These are phyloP conservation scores for Gymnoscelis rufifasciata DNA, from an alignment of 2,888 invertebrate species.

Conservation along the genomic window DNA sequence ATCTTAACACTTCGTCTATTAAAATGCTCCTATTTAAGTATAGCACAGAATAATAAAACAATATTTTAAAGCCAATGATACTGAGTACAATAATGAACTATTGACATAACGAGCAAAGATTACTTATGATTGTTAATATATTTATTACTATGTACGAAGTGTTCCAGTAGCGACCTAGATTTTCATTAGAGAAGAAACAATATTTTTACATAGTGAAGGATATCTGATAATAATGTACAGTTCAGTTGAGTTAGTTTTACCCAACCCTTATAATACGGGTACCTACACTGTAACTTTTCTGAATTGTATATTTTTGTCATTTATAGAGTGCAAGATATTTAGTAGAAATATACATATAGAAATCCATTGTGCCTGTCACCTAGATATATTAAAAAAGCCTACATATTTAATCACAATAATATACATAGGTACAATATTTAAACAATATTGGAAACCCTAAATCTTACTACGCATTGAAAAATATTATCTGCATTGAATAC, in stretches of 20 bases:
- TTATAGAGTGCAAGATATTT: background rate
- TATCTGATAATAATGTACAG: background rate
- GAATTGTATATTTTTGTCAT: conserved; percentile 4
- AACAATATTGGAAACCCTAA: background rate
- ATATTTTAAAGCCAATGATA: conserved; percentile 12
- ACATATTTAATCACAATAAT: conserved; percentile 24
- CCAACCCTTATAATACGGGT: background rate
- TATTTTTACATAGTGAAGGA: conserved; percentile 13
- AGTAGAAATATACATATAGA: conserved; percentile 8
- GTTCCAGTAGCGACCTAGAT: conserved; percentile 6
- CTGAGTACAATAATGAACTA: conserved; percentile 13
- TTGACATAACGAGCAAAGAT: conserved; percentile 8
- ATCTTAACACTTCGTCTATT: conserved; percentile 4
- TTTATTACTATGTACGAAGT: conserved; percentile 3
- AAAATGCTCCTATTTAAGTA: conserved; percentile 2
- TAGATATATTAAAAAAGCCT: conserved; percentile 36
- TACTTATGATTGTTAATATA: conserved; percentile 9
- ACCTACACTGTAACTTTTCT: background rate
- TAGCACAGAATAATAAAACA: conserved; percentile 1
- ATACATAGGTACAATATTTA: background rate
- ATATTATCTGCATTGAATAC: conserved; percentile 1
- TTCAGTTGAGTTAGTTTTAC: conserved; percentile 4
- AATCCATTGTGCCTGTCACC: conserved; percentile 65
- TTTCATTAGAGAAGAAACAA: conserved; percentile 6
- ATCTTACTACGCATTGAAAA: background rate